Evolutionary conservation across 2,113 vertebrate genomes (phyloP).

Genomic region (Cichladusa arquata): DNA sequence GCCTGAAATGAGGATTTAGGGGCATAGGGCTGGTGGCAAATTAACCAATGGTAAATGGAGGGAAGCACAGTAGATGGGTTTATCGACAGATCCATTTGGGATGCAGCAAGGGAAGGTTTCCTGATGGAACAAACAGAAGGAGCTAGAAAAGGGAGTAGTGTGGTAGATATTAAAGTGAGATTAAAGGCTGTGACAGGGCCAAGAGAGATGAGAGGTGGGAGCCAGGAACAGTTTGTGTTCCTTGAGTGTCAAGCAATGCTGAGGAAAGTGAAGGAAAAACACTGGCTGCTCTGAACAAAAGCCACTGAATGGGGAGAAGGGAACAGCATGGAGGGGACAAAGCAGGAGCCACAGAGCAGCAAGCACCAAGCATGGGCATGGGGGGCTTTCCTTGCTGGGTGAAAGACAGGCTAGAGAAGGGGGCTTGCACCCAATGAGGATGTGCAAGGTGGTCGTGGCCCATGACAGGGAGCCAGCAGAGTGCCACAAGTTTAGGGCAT

Average conservation of each 20-base stretch:
- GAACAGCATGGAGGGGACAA: not conserved
- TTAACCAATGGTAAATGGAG: not conserved
- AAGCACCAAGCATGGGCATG: accelerated
- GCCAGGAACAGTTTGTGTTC: not conserved
- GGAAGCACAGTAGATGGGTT: not conserved
- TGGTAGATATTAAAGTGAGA: not conserved
- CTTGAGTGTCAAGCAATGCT: not conserved
- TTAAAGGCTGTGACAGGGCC: not conserved
- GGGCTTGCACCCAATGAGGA: not conserved
- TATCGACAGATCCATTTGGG: not conserved
- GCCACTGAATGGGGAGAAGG: not conserved
- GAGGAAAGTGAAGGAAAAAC: not conserved
- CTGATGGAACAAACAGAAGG: not conserved
- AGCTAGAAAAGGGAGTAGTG: not conserved
- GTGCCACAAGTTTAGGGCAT: accelerated
- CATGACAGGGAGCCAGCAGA: not conserved
- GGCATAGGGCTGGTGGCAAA: not conserved
- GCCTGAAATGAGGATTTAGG: not conserved
- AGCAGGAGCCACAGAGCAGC: not conserved
- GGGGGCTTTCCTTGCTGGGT: not conserved
- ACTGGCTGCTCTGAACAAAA: not conserved
- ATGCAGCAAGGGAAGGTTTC: not conserved
- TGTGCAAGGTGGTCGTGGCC: not conserved
- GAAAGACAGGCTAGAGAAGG: not conserved
- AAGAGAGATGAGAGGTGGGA: not conserved